Base-by-base conservation (phyloP, 2,113 vertebrate species). In the Ptilorrhoa leucosticta region DNA sequence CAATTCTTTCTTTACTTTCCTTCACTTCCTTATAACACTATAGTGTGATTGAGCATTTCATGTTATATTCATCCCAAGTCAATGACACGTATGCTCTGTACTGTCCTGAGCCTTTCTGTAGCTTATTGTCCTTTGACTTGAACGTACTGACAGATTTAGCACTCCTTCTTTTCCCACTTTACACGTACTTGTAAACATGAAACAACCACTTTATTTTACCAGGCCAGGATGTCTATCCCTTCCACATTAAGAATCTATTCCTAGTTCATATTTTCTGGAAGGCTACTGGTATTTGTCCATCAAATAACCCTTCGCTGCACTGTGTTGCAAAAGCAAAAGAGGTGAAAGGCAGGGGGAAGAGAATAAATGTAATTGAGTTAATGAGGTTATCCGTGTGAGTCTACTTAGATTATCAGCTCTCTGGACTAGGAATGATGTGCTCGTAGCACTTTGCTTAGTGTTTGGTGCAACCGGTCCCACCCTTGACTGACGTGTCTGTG, bases 351-450 rank as follows among this genome's bases (percentile, higher is more conserved):
- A 44, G 35, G 3, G 22, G 35, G 30, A 77, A 70, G 50, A 3
- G 35, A 92, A 73, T 13, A 87, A 90, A 84, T 51, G 56, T 84
- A 94, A 97, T 60, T 78, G 89, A 95, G 65, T 93, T 87, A 96
- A 96, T 89, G 87, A 96, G 93, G 93, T 82, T 90, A 92, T 68
- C 54, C 91, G 82, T 33, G 60, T 89, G 80, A 94, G n/a, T 64
- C 76, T 90, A 60, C 66, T 94, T 93, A 93, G 33, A 64, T 42
- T 61, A 58, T 63, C 63, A 86, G 68, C 68, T 70, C 75, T 71
- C 60, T 60, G 33, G 5, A 53, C 26, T 10, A 87, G 44, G 33
- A 88, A 18, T 11, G 15, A 42, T 45, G 27, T 0, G 0, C 54
- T 86, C 61, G 72, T 9, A 77, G 23, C 4, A 3, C 63, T 94